These are phyloP conservation scores for Drosophila suzukii DNA, from an alignment of 1,140 invertebrate species.

Conservation along the genomic window DNA sequence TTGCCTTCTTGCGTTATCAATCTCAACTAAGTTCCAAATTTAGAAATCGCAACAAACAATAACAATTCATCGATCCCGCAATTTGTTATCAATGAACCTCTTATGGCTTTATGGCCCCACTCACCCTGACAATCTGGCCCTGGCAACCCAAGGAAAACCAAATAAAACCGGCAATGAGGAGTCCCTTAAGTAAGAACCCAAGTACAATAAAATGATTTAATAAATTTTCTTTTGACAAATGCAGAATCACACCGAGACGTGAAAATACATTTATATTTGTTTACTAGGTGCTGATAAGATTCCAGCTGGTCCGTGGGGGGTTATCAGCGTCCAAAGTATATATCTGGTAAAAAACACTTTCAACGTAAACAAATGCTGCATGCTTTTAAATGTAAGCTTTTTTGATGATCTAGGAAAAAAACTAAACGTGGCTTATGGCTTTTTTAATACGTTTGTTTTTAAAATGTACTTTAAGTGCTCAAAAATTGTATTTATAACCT, in stretches of 20 bases:
- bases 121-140: conserved; percentile 38
- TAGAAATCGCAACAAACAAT: conserved; percentile 29
- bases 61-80: conserved; percentile 32
- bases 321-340: conserved; percentile 15
- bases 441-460: background rate
- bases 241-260: conserved; percentile 3
- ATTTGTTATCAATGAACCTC: conserved; percentile 23
- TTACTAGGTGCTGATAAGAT: conserved; percentile 28
- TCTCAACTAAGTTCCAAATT: conserved; percentile 7
- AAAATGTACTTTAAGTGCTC: background rate
- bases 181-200: conserved; percentile 1
- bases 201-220: conserved; percentile 27
- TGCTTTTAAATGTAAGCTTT: conserved; percentile 1
- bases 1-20: conserved; percentile 5
- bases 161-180: conserved; percentile 30
- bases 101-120: conserved; percentile 22
- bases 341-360: background rate
- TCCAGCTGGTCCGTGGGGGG: conserved; percentile 16
- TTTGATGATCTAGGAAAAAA: conserved; percentile 6
- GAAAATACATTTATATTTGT: background rate
- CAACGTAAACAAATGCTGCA: conserved; percentile 27
- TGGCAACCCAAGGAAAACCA: conserved; percentile 54
- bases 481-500: background rate
- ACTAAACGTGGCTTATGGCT: background rate
- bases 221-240: conserved; percentile 26